These are phyloP conservation scores for Thysanoteuthis rhombus DNA, from an alignment of 2,888 invertebrate genomes.

Conservation along the genomic window DNA sequence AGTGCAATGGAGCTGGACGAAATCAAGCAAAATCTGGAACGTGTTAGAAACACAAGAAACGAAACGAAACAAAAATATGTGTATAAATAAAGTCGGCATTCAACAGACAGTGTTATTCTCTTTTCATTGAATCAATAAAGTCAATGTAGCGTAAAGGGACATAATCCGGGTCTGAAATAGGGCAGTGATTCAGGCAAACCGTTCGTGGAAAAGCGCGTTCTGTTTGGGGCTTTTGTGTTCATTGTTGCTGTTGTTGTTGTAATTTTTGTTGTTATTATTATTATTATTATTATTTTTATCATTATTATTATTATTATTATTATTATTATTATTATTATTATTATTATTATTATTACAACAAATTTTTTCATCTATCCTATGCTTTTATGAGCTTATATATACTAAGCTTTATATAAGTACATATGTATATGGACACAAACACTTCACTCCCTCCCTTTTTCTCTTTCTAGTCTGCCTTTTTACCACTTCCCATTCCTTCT, in stretches of 20 bases:
- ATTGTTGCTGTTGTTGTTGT: not conserved
- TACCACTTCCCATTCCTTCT: too few species aligned
- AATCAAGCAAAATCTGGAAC: not conserved
- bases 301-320: not conserved
- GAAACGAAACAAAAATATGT: not conserved
- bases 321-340: not conserved
- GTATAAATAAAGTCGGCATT: not conserved
- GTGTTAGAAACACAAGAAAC: not conserved
- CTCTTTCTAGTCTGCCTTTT: too few species aligned
- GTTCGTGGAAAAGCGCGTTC: conserved; percentile 12
- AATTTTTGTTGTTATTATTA: not conserved
- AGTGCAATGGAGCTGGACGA: not conserved
- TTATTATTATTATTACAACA: not conserved
- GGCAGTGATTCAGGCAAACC: not conserved
- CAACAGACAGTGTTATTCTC: not conserved
- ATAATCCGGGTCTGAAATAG: conserved; percentile 12
- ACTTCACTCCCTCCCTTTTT: too few species aligned
- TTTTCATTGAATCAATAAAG: not conserved
- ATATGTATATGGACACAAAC: too few species aligned
- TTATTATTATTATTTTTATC: not conserved
- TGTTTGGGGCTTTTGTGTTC: not conserved
- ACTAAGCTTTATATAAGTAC: too few species aligned
- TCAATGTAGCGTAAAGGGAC: not conserved
- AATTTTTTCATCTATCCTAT: not conserved
- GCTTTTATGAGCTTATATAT: too few species aligned